phyloP scores from a whole-genome alignment of 2,888 invertebrate genomes.

The Theretra japonica region DNA sequence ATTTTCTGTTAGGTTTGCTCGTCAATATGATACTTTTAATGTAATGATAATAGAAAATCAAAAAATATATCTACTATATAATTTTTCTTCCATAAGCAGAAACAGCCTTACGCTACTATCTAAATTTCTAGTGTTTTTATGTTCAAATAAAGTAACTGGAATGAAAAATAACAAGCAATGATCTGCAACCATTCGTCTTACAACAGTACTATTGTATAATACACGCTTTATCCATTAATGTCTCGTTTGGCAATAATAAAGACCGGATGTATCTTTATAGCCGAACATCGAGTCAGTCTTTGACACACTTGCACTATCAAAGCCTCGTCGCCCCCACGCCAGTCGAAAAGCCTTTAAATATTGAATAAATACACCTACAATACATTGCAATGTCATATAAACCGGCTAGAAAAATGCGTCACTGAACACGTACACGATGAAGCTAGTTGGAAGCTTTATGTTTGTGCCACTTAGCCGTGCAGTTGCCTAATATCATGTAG shows the following conservation, averaged over 20 bases:
- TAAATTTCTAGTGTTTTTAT: not conserved
- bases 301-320: constrained; percentile 70
- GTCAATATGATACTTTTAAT: too few species aligned
- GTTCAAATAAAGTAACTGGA: not conserved
- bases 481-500: constrained; percentile 77
- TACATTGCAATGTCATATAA: constrained; percentile 61
- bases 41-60: too few species aligned
- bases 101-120: too few species aligned
- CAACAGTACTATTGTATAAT: constrained; percentile 42
- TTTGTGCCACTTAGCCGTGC: constrained; percentile 57
- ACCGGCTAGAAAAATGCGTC: constrained; percentile 43
- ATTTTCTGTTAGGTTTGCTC: too few species aligned
- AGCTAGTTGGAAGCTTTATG: constrained; percentile 44
- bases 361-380: constrained; percentile 74
- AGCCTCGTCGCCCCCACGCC: constrained; percentile 63
- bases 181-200: not conserved
- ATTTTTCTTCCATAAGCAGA: too few species aligned
- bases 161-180: not conserved
- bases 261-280: constrained; percentile 62
- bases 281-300: constrained; percentile 56
- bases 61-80: too few species aligned
- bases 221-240: constrained; percentile 46
- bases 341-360: constrained; percentile 66
- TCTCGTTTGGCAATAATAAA: constrained; percentile 56
- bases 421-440: constrained; percentile 32